Conservation (phyloP, 2,888 invertebrate species). For the Helleia helle region DNA sequence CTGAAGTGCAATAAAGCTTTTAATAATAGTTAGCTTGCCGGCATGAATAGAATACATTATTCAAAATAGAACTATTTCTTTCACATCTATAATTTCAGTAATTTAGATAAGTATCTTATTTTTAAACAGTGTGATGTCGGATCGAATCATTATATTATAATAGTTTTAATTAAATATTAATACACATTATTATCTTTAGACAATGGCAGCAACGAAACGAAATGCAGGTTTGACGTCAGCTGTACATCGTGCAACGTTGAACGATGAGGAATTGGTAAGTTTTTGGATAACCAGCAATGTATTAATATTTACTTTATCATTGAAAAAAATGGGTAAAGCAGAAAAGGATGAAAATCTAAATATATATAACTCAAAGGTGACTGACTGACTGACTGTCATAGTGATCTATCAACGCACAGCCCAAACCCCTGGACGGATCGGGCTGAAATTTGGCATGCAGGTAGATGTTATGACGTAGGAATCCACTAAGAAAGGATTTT, state of each 20-base stretch:
- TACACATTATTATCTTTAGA: constrained; percentile 73
- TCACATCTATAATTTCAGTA: neutral
- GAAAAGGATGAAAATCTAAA: too few relatives aligned
- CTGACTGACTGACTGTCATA: too few relatives aligned
- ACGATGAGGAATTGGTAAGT: constrained; percentile 98
- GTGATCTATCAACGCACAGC: too few relatives aligned
- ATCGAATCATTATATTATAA: neutral
- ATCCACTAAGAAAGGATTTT: too few relatives aligned
- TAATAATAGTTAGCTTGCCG: neutral
- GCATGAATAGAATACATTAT: neutral
- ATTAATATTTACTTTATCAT: neutral
- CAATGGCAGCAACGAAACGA: constrained; percentile 98
- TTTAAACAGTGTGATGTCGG: neutral
- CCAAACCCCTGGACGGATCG: too few relatives aligned
- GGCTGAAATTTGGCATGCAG: too few relatives aligned
- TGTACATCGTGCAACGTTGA: constrained; percentile 96
- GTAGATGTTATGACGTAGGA: too few relatives aligned
- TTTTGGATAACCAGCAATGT: constrained; percentile 19
- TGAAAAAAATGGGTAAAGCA: neutral
- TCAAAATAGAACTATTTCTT: neutral
- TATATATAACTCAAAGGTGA: too few relatives aligned
- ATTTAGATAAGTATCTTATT: neutral
- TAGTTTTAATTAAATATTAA: neutral
- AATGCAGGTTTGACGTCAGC: constrained; percentile 98
- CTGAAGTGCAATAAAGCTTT: neutral